Percentiles rank a stretch among this genome's conserved stretches.
phyloP scores from a whole-genome alignment of 2,797 vertebrate species.

The Leptodactylus fallax region DNA sequence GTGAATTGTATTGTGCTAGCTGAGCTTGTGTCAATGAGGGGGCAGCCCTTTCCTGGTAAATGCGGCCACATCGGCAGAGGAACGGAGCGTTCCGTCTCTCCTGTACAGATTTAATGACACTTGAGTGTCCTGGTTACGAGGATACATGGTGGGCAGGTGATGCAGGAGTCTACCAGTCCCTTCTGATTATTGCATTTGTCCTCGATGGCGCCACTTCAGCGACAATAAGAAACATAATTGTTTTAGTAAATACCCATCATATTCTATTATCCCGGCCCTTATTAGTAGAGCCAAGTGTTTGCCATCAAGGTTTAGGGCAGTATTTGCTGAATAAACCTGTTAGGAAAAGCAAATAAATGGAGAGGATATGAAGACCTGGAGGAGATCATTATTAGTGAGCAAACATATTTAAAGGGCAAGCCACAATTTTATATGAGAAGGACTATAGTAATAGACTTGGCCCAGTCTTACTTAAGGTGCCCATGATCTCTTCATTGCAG shows the following conservation, averaged over 20 bases:
- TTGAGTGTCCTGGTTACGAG: background rate
- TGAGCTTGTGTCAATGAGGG: background rate
- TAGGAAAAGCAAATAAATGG: constrained; percentile 26
- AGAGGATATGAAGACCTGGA: constrained; percentile 8
- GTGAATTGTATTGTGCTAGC: background rate
- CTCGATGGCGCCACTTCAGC: background rate
- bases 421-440: background rate
- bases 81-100: background rate
- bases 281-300: constrained; percentile 22
- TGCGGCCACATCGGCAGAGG: background rate
- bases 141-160: background rate
- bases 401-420: background rate
- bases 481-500: background rate
- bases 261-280: background rate
- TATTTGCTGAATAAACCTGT: constrained; percentile 30
- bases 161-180: background rate
- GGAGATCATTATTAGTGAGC: background rate
- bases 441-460: background rate
- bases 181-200: background rate
- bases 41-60: background rate
- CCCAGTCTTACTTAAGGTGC: background rate
- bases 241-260: constrained; percentile 19
- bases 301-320: background rate
- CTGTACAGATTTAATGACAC: background rate
- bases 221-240: background rate